Conservation (phyloP, 2,888 invertebrate species). For the Nudaria mundana region DNA sequence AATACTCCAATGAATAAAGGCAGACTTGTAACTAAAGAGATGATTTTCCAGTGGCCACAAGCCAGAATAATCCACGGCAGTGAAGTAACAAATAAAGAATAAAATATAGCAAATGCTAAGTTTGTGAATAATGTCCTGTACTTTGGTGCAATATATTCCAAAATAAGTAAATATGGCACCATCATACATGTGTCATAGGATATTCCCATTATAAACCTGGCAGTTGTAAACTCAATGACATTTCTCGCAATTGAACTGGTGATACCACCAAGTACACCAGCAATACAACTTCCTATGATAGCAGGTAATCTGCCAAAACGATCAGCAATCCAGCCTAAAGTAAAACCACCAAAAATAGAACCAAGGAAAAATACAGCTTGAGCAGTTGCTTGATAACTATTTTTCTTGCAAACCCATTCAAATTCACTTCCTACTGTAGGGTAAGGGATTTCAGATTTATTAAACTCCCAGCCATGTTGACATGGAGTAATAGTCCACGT, state of each 20-base stretch:
- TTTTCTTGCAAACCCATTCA: slow-evolving; percentile 57
- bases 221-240: slow-evolving; percentile 44
- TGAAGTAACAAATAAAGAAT: slow-evolving; percentile 37
- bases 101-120: slow-evolving; percentile 50
- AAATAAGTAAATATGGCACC: slow-evolving; percentile 51
- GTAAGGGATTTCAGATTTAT: slow-evolving; percentile 56
- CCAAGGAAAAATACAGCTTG: slow-evolving; percentile 57
- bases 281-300: slow-evolving; percentile 40
- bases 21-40: slow-evolving; percentile 52
- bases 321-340: slow-evolving; percentile 56
- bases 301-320: slow-evolving; percentile 55
- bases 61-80: slow-evolving; percentile 53
- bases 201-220: slow-evolving; percentile 55
- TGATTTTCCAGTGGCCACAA: slow-evolving; percentile 53
- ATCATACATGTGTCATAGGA: slow-evolving; percentile 56
- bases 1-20: slow-evolving; percentile 46
- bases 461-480: slow-evolving; percentile 57
- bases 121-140: slow-evolving; percentile 55
- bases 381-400: slow-evolving; percentile 56
- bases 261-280: slow-evolving; percentile 49
- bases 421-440: slow-evolving; percentile 55
- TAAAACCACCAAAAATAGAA: slow-evolving; percentile 50
- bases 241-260: slow-evolving; percentile 45
- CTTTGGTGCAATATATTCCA: slow-evolving; percentile 57
- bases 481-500: slow-evolving; percentile 47